Evolutionary conservation across 2,113 vertebrate genomes (phyloP).

Genomic region (Perca fluviatilis): DNA sequence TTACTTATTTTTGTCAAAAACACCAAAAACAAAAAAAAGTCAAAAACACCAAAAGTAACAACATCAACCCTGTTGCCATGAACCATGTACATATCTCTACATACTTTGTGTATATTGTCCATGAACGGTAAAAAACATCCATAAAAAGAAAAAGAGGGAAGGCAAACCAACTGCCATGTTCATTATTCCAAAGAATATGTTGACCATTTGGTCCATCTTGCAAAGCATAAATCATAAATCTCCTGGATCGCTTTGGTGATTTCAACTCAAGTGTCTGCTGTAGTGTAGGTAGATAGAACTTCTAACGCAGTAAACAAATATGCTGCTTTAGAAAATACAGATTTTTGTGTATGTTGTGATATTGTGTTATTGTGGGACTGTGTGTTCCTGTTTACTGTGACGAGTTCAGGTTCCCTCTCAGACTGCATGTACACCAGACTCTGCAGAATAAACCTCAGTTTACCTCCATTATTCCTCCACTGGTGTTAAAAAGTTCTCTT

Average conservation of each 20-base stretch:
- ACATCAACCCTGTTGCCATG: background rate
- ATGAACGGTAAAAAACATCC: background rate
- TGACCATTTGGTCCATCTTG: background rate
- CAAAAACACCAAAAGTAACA: background rate
- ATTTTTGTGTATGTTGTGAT: background rate
- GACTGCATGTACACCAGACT: slow-evolving; percentile 7
- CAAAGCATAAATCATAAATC: background rate
- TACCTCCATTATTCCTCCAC: background rate
- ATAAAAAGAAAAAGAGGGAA: background rate
- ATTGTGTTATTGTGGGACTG: background rate
- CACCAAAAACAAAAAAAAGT: too few relatives aligned
- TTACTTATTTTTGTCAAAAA: background rate
- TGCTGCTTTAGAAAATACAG: background rate
- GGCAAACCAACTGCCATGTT: background rate
- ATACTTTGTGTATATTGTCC: background rate
- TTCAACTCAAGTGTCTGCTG: background rate
- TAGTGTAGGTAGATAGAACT: background rate
- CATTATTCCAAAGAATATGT: background rate
- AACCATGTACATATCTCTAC: background rate
- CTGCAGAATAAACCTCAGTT: background rate
- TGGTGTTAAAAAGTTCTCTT: background rate
- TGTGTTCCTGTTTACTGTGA: slow-evolving; percentile 3
- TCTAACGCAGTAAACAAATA: background rate
- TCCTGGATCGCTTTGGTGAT: background rate
- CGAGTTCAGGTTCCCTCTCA: slow-evolving; percentile 27